A percentile compares a stretch with the other conserved stretches of the same genome.
Evolutionary conservation across 2,888 invertebrate species (phyloP).

Genomic region (Sarcophaga rosellei): DNA sequence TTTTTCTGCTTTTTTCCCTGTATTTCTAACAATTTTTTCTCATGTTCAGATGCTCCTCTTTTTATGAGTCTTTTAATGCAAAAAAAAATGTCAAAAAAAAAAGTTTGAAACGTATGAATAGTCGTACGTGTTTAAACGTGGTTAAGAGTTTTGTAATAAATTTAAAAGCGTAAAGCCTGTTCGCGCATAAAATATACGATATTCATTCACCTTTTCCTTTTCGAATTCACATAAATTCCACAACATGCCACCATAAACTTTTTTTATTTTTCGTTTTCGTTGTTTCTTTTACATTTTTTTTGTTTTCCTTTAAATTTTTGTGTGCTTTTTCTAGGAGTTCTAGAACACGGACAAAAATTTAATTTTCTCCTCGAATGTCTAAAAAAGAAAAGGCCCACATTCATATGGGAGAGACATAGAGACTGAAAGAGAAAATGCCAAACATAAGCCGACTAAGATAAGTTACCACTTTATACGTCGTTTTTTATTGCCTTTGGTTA

Average conservation of each 20-base stretch:
- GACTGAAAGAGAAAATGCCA: background rate
- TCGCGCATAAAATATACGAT: conserved; percentile 65
- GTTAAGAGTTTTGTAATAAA: conserved; percentile 45
- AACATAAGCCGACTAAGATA: conserved; percentile 42
- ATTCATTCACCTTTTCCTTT: conserved; percentile 50
- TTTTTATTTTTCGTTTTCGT: background rate
- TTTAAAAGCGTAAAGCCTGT: conserved; percentile 55
- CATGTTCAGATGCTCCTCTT: too few species aligned
- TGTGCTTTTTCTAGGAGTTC: too few species aligned
- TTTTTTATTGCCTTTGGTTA: background rate
- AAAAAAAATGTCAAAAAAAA: background rate
- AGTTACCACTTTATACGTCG: background rate
- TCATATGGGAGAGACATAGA: background rate
- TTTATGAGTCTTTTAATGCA: too few species aligned
- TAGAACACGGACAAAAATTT: background rate
- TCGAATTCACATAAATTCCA: conserved; percentile 50
- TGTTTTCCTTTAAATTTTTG: too few species aligned
- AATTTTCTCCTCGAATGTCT: background rate
- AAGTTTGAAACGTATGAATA: background rate
- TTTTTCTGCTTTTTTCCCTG: too few species aligned
- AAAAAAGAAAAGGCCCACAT: conserved; percentile 2
- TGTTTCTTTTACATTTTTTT: too few species aligned
- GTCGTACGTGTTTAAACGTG: conserved; percentile 15
- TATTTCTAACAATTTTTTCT: too few species aligned
- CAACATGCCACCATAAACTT: conserved; percentile 39